Percentiles rank a stretch among this genome's conserved stretches.
These are phyloP conservation scores for Halisarca cf. caerulea DNA, from an alignment of 37 sponge, comb jelly and placozoan species.

Conservation along the genomic window DNA sequence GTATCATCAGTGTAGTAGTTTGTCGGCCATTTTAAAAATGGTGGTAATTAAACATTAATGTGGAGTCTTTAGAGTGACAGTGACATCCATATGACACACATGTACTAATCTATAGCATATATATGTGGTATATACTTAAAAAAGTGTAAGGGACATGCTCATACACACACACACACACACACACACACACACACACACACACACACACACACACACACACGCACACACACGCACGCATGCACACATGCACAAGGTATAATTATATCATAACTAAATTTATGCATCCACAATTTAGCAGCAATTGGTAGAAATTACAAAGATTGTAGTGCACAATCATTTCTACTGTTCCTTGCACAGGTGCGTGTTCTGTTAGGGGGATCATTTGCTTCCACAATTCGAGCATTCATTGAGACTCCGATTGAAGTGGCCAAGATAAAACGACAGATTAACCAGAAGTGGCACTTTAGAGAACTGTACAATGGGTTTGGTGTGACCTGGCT, in stretches of 20 bases:
- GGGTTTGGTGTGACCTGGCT: conserved; percentile 94
- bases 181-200: too few species aligned
- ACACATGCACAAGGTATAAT: neutral
- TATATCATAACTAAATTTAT: neutral
- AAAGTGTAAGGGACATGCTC: too few species aligned
- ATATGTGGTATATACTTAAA: too few species aligned
- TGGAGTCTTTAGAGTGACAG: too few species aligned
- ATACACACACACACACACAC: too few species aligned
- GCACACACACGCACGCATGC: neutral
- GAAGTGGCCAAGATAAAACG: conserved; percentile 91
- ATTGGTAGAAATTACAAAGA: too few species aligned
- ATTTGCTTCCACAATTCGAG: conserved; percentile 79
- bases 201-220: conserved; percentile 2
- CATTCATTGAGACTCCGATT: conserved; percentile 93
- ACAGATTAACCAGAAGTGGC: conserved; percentile 87
- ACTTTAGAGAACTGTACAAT: conserved; percentile 74
- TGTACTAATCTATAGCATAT: too few species aligned
- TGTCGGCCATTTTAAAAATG: too few species aligned
- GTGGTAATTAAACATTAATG: too few species aligned
- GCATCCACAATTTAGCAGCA: neutral
- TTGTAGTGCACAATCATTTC: too few species aligned
- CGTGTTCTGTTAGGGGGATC: conserved; percentile 85
- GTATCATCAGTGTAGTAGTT: too few species aligned
- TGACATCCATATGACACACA: too few species aligned
- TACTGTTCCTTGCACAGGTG: neutral